Conservation (phyloP, 92 coral and sea anemone genomes). For the Chrysogorgia sp. region DNA sequence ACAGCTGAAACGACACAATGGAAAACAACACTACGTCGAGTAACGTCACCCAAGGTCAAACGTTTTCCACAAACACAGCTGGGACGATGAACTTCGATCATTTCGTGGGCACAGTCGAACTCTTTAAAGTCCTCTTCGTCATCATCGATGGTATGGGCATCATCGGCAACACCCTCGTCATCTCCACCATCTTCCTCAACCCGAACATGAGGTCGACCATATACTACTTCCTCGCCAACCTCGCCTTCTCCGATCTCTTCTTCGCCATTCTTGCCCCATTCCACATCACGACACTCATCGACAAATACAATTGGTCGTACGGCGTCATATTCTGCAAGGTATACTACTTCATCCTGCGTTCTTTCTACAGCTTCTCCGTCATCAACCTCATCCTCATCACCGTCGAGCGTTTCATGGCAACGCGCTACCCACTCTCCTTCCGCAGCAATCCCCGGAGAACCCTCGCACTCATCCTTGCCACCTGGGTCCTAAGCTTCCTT, state of each 20-base stretch:
- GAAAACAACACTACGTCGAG: background rate
- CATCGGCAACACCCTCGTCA: slow-evolving; percentile 29
- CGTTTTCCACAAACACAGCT: background rate
- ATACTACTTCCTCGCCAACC: slow-evolving; percentile 38
- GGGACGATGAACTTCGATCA: slow-evolving; percentile 7
- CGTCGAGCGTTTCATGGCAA: slow-evolving; percentile 44
- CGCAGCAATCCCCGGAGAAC: slow-evolving; percentile 45
- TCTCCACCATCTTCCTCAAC: slow-evolving; percentile 28
- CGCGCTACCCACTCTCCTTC: slow-evolving; percentile 42
- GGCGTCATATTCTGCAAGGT: slow-evolving; percentile 20
- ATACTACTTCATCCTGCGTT: slow-evolving; percentile 28
- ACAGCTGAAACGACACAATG: background rate
- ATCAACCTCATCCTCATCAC: slow-evolving; percentile 37
- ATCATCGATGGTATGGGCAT: slow-evolving; percentile 23
- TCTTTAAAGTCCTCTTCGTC: slow-evolving; percentile 21
- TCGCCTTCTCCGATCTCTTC: slow-evolving; percentile 35
- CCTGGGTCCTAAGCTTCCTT: slow-evolving; percentile 39
- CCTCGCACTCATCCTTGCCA: slow-evolving; percentile 31
- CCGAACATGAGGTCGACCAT: slow-evolving; percentile 48
- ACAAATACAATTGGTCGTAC: slow-evolving; percentile 25
- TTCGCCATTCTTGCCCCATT: slow-evolving; percentile 41
- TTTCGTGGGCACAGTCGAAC: slow-evolving; percentile 25
- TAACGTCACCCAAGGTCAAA: background rate
- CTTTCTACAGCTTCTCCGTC: slow-evolving; percentile 37
- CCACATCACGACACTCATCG: slow-evolving; percentile 21